Evolutionary conservation across 2,113 vertebrate species (phyloP).

Genomic region (Heliornis fulica): DNA sequence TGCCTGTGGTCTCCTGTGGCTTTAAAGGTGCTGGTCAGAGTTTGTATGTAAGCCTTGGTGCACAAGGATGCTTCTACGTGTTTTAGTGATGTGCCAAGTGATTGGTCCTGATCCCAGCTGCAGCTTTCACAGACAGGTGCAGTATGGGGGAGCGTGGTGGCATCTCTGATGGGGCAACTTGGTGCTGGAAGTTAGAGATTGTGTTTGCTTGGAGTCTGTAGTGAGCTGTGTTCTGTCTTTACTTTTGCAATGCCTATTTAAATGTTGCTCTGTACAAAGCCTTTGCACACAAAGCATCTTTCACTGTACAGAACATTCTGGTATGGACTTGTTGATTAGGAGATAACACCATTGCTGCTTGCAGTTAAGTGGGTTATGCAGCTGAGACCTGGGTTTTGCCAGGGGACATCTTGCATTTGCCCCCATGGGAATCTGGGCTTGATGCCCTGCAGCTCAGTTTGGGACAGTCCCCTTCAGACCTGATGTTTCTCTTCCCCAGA

Average conservation of each 20-base stretch:
- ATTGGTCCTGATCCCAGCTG: neutral
- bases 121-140: neutral
- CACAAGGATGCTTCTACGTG: neutral
- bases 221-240: neutral
- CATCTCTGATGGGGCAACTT: neutral
- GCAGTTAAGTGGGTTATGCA: neutral
- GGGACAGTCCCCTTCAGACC: neutral
- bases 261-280: neutral
- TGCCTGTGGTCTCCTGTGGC: neutral
- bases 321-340: too few species aligned
- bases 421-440: neutral
- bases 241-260: neutral
- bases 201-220: neutral
- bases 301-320: neutral
- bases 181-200: neutral
- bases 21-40: neutral
- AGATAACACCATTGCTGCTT: neutral
- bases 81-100: neutral
- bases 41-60: neutral
- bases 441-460: neutral
- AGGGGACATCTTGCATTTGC: neutral
- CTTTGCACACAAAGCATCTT: neutral
- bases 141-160: neutral
- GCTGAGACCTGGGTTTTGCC: neutral
- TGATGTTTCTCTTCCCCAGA: neutral